phyloP scores from a whole-genome alignment of 2,888 invertebrate genomes.

The Caenorhabditis sinica region DNA sequence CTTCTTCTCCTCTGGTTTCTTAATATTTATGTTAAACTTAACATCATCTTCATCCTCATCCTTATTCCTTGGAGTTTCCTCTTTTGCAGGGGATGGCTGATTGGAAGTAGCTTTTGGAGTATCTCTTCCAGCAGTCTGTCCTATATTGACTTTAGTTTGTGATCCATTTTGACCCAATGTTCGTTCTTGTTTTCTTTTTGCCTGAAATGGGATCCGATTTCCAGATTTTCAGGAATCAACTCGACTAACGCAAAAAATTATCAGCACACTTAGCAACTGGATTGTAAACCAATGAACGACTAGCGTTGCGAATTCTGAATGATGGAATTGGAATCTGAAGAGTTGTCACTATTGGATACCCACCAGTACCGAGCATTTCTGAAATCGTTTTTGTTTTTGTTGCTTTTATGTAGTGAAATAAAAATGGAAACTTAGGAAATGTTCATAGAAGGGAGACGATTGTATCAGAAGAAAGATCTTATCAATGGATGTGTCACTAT shows the following conservation, averaged over 20 bases:
- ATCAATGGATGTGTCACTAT: neutral
- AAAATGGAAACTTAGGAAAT: neutral
- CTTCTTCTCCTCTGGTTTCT: slow-evolving; percentile 47
- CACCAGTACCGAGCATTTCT: slow-evolving; percentile 2
- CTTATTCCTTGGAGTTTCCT: neutral
- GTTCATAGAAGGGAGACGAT: no score
- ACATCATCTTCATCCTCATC: slow-evolving; percentile 48
- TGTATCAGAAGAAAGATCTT: neutral
- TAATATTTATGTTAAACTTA: slow-evolving; percentile 50
- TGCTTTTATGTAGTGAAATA: slow-evolving; percentile 5
- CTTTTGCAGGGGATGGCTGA: neutral
- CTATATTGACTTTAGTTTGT: neutral
- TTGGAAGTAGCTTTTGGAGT: neutral
- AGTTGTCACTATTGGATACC: neutral
- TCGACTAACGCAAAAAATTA: slow-evolving; percentile 23
- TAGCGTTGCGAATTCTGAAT: slow-evolving; percentile 28
- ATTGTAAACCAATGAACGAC: slow-evolving; percentile 24
- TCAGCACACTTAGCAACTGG: slow-evolving; percentile 24
- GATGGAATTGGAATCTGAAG: neutral
- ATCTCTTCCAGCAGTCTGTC: neutral
- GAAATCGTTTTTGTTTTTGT: neutral
- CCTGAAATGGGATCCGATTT: neutral
- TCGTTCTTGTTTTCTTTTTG: slow-evolving; percentile 20
- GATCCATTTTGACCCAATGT: neutral
- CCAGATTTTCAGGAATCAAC: neutral